phyloP scores from a whole-genome alignment of 2,113 vertebrate genomes.

The Eubucco bourcierii region DNA sequence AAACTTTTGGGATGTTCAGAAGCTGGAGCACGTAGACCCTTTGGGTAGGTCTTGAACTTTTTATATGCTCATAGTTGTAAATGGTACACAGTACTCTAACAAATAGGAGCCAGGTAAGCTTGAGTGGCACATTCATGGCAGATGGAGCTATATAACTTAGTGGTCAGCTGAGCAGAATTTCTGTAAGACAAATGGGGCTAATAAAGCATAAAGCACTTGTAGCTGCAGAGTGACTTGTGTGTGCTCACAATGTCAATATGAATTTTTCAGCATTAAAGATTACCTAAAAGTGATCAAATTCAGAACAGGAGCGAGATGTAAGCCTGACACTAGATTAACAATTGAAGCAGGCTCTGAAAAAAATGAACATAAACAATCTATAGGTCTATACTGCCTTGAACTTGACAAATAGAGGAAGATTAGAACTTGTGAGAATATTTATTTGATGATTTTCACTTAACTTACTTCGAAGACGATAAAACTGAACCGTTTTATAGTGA shows the following conservation, averaged over 20 bases:
- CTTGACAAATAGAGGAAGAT: neutral
- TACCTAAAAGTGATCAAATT: neutral
- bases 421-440: neutral
- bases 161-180: conserved; percentile 19
- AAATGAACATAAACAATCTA: neutral
- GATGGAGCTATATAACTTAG: neutral
- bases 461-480: conserved; percentile 24
- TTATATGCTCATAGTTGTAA: neutral
- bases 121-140: neutral
- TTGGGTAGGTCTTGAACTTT: neutral
- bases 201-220: conserved; percentile 2
- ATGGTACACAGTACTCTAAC: neutral
- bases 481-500: neutral
- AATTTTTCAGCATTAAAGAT: neutral
- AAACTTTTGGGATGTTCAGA: neutral
- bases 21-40: neutral
- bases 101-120: neutral
- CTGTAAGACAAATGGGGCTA: neutral
- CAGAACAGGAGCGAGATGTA: neutral
- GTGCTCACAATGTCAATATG: neutral
- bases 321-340: neutral
- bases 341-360: neutral
- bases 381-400: neutral
- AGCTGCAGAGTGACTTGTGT: neutral
- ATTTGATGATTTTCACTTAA: neutral